Evolutionary conservation across 2,113 vertebrate genomes (phyloP).

Genomic region (Charadrius vociferus): DNA sequence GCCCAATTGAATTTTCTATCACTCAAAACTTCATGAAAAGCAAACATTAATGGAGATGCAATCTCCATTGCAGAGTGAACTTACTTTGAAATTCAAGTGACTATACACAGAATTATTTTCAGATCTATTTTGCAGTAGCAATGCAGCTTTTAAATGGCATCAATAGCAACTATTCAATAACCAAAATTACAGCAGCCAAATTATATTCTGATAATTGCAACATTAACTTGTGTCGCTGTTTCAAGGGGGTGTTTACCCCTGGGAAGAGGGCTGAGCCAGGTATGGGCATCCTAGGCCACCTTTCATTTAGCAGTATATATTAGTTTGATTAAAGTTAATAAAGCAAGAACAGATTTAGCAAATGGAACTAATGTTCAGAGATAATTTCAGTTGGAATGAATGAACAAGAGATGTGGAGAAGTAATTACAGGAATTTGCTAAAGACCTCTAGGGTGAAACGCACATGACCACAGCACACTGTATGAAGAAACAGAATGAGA

Average conservation of each 20-base stretch:
- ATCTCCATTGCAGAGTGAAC: not conserved
- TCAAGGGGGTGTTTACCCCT: slow-evolving; percentile 31
- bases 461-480: slow-evolving; percentile 8
- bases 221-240: not conserved
- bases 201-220: not conserved
- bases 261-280: slow-evolving; percentile 3
- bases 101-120: not conserved
- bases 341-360: slow-evolving; percentile 61
- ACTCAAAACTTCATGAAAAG: not conserved
- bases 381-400: slow-evolving; percentile 47
- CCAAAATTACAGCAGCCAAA: not conserved
- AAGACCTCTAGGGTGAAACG: slow-evolving; percentile 53
- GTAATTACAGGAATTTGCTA: slow-evolving; percentile 53
- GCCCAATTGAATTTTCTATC: slow-evolving; percentile 12
- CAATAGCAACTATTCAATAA: not conserved
- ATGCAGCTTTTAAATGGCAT: not conserved
- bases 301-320: slow-evolving; percentile 34
- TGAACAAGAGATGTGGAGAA: slow-evolving; percentile 27
- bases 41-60: not conserved
- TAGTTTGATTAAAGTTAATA: slow-evolving; percentile 66
- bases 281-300: slow-evolving; percentile 31
- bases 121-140: not conserved
- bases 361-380: slow-evolving; percentile 43
- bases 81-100: slow-evolving; percentile 25
- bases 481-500: not conserved